Percentiles rank a stretch among this genome's conserved stretches.
phyloP scores from a whole-genome alignment of 2,888 invertebrate species.

The Lydus trimaculatus region DNA sequence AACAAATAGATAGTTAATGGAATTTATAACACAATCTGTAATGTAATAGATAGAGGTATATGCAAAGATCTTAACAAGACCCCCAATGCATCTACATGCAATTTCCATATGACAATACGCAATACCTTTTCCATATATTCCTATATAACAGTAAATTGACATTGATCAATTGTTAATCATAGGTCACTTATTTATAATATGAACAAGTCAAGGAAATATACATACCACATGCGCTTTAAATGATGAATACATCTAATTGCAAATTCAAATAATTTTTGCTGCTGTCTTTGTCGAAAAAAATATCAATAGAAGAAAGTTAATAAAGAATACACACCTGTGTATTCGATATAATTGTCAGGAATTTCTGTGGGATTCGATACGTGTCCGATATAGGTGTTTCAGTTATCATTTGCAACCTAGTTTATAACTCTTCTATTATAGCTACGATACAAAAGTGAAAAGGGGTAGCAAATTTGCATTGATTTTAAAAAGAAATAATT shows the following conservation, averaged over 20 bases:
- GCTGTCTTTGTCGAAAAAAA: not conserved
- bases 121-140: slow-evolving; percentile 41
- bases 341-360: not conserved
- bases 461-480: slow-evolving; percentile 4
- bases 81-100: not conserved
- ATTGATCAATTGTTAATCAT: slow-evolving; percentile 45
- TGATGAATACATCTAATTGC: slow-evolving; percentile 1
- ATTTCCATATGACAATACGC: slow-evolving; percentile 24
- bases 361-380: not conserved
- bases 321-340: not conserved
- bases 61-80: not conserved
- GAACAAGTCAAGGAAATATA: slow-evolving; percentile 32
- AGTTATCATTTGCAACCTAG: not conserved
- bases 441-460: not conserved
- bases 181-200: slow-evolving; percentile 35
- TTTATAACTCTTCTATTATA: not conserved
- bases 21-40: not conserved
- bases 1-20: not conserved
- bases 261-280: not conserved
- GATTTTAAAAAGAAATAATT: slow-evolving; percentile 32
- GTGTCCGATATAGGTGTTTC: not conserved
- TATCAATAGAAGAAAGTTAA: not conserved
- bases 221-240: not conserved
- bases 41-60: not conserved
- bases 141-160: slow-evolving; percentile 39